Evolutionary conservation across 2,888 invertebrate species (phyloP), one percentile per base, ranked within the genome.

Genomic region (Protonemura montana): DNA sequence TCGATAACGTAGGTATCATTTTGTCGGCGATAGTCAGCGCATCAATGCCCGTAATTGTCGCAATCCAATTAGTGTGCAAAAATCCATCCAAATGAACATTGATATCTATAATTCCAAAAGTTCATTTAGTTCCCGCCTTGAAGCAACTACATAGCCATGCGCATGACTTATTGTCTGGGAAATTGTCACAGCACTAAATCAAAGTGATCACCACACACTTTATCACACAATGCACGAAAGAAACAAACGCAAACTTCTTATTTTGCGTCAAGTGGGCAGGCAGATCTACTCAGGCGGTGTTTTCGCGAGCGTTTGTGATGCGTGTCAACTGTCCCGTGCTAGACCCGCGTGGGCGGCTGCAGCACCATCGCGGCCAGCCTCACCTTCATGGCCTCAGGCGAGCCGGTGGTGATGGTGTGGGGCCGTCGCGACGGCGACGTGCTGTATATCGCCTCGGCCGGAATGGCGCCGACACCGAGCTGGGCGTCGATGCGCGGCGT

Each of bases 291-390:
- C 78, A 86, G 76, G 25, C 76, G 25, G 29, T 85, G 80, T 30
- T 42, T n/a, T 41, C 76, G 82, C 84, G 85, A 76, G 85, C 76
- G 83, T n/a, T n/a, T n/a, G 85, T 83, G 42, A 41, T 81, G 35
- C 13, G 27, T 77, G 35, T 35, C 59, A 59, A 21, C 59, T 7
- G 59, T 81, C 27, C 25, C 86, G 87, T 83, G 87, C 93, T 93
- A 94, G 91, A 95, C 96, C 93, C 96, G 95, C 93, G 96, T 97
- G 92, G 97, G 97, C 90, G 97, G 96, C 93, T 97, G 97, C 92
- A 97, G 94, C 93, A 97, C 96, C 93, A 96, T 96, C 91, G 97
- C 96, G 91, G 97, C 97, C 92, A 96, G 95, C 93, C 97, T 96
- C 93, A 97, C 96, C 95, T 96, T 96, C 94, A 96, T 95, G 92